phyloP scores from a whole-genome alignment of 2,888 invertebrate species.

The Pristionchus exspectatus region DNA sequence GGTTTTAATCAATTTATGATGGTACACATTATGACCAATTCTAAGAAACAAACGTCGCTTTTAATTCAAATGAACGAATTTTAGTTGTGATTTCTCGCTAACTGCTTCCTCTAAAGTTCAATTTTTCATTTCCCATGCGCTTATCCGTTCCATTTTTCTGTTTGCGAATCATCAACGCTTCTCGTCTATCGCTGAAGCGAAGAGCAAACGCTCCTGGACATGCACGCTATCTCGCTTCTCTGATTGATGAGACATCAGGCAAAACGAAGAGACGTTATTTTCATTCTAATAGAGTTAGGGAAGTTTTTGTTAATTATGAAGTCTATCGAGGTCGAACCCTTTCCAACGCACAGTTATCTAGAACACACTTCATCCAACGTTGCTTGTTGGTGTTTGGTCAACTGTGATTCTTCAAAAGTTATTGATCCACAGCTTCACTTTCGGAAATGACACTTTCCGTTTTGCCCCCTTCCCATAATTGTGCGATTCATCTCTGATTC shows the following conservation, averaged over 20 bases:
- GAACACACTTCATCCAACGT: background rate
- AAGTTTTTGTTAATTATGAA: background rate
- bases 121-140: background rate
- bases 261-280: too few species aligned
- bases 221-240: background rate
- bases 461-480: background rate
- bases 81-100: background rate
- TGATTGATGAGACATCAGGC: background rate
- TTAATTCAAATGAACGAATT: background rate
- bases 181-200: background rate
- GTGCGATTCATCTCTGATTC: background rate
- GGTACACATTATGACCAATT: too few species aligned
- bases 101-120: background rate
- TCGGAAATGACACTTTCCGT: background rate
- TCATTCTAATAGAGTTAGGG: background rate
- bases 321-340: background rate
- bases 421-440: background rate
- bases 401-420: background rate
- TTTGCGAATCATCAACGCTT: constrained; percentile 7
- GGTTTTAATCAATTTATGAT: too few species aligned
- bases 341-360: background rate
- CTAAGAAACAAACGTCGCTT: too few species aligned
- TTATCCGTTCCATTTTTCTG: background rate
- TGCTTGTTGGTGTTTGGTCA: background rate
- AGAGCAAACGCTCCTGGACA: background rate